Percentiles rank a stretch among this genome's conserved stretches.
These are phyloP conservation scores for Turritopsis rubra DNA, from an alignment of 30 jellyfish, hydroid and myxozoan genomes.

Conservation along the genomic window DNA sequence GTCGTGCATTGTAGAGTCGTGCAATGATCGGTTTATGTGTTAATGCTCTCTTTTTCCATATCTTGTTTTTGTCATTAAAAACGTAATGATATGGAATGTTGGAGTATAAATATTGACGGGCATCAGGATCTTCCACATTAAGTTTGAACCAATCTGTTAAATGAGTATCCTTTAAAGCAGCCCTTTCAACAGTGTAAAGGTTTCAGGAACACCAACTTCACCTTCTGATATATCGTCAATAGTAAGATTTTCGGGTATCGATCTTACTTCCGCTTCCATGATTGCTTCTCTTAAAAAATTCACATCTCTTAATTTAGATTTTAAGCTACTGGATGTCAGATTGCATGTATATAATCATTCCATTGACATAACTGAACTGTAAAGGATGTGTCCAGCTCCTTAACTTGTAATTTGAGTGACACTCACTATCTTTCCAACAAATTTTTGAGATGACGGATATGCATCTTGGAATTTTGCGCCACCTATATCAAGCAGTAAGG, in stretches of 20 bases:
- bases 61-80: too few relatives aligned
- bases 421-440: neutral
- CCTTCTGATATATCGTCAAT: constrained; percentile 2
- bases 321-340: neutral
- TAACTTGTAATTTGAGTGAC: neutral
- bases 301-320: neutral
- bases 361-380: neutral
- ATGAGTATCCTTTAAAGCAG: too few relatives aligned
- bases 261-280: neutral
- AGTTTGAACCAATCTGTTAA: too few relatives aligned
- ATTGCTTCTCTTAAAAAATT: neutral
- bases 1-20: too few relatives aligned
- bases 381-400: neutral
- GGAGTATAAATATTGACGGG: too few relatives aligned
- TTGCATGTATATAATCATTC: neutral
- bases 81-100: too few relatives aligned
- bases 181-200: neutral
- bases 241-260: neutral
- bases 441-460: neutral
- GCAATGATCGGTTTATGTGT: too few relatives aligned
- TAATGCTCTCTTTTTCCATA: too few relatives aligned
- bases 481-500: neutral
- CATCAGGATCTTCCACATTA: too few relatives aligned
- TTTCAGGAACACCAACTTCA: constrained; percentile 19
- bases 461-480: neutral